Conservation (phyloP, 2,888 invertebrate genomes). For the Conchocele bisecta region DNA sequence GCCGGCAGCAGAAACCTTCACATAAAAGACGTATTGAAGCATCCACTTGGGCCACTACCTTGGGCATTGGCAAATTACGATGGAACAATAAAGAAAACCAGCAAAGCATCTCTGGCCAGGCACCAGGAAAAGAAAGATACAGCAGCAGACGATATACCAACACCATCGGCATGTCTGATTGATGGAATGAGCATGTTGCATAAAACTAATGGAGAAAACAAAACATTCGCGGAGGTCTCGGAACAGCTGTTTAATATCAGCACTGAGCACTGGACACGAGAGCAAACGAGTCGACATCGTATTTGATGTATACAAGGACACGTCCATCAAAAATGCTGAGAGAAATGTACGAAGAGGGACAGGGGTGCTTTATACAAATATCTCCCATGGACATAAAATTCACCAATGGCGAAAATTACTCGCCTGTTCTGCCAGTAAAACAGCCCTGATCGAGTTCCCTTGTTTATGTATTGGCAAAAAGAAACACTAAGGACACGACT, state of each 20-base stretch:
- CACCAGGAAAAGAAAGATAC: constrained; percentile 38
- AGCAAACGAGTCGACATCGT: constrained; percentile 41
- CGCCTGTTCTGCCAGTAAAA: neutral
- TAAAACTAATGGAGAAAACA: constrained; percentile 32
- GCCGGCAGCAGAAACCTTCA: too few species aligned
- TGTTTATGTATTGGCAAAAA: too few species aligned
- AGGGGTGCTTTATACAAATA: neutral
- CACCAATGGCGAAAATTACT: neutral
- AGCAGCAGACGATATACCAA: constrained; percentile 28
- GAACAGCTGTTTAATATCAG: constrained; percentile 29
- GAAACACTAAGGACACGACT: too few species aligned
- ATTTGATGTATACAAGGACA: constrained; percentile 45
- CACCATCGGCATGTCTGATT: constrained; percentile 37
- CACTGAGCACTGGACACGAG: constrained; percentile 17
- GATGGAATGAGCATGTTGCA: constrained; percentile 44
- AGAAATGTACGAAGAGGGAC: constrained; percentile 19
- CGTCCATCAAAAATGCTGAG: constrained; percentile 52
- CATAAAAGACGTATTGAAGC: too few species aligned
- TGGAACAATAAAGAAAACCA: constrained; percentile 41
- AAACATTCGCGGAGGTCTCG: constrained; percentile 36
- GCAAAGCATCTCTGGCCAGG: constrained; percentile 29
- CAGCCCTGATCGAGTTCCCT: neutral
- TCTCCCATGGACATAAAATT: neutral
- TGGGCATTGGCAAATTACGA: constrained; percentile 46
- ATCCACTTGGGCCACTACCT: too few species aligned